These are phyloP conservation scores for Furnarius figulus DNA, from an alignment of 2,113 vertebrate genomes.

Conservation along the genomic window DNA sequence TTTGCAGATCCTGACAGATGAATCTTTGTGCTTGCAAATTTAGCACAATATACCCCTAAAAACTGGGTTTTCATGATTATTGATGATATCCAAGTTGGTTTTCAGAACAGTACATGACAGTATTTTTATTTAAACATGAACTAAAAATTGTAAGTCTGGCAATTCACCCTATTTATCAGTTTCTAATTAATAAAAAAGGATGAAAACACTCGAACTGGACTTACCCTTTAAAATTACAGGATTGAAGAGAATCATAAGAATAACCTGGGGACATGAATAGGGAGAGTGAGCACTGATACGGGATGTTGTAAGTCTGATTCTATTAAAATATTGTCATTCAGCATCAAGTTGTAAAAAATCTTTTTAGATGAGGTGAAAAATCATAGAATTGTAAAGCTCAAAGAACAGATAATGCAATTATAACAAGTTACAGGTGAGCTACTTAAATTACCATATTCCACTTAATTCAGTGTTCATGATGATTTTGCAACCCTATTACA, in stretches of 20 bases:
- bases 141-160: background rate
- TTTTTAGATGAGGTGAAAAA: constrained; percentile 28
- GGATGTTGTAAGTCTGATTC: background rate
- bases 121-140: background rate
- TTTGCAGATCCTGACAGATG: background rate
- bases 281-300: background rate
- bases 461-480: constrained; percentile 35
- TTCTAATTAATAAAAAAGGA: constrained; percentile 11
- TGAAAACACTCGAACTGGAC: background rate
- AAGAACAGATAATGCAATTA: constrained; percentile 49
- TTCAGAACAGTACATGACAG: background rate
- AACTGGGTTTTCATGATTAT: background rate
- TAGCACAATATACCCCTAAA: background rate
- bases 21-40: background rate
- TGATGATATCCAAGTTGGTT: background rate
- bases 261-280: background rate
- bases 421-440: constrained; percentile 61
- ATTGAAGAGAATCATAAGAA: background rate
- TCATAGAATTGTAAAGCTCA: constrained; percentile 35
- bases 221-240: background rate
- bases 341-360: constrained; percentile 39
- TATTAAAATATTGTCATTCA: constrained; percentile 27
- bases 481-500: constrained; percentile 40
- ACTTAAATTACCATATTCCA: constrained; percentile 64
- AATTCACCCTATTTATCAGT: background rate